Evolutionary conservation across 37 sponge, comb jelly and placozoan genomes (phyloP).

Genomic region (Theonella swinhoei): DNA sequence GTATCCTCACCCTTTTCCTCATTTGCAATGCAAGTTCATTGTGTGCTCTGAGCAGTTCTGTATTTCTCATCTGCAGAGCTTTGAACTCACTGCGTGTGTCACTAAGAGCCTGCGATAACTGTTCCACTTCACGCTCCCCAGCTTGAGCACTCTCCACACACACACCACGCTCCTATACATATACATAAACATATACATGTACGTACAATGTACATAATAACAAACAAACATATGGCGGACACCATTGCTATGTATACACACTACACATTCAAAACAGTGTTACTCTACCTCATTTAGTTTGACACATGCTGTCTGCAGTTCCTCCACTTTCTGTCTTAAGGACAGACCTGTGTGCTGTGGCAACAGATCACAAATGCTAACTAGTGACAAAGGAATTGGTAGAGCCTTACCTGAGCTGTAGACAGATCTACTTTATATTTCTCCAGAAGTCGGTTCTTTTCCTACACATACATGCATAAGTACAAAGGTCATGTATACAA

Average conservation of each 20-base stretch:
- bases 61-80: conserved; percentile 46
- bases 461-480: not conserved
- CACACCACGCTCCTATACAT: not conserved
- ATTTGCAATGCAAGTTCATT: conserved; percentile 54
- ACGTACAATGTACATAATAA: too few relatives aligned
- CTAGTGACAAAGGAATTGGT: not conserved
- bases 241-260: too few relatives aligned
- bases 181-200: too few relatives aligned
- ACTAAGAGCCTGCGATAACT: conserved; percentile 36
- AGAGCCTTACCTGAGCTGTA: not conserved
- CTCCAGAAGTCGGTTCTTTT: conserved; percentile 14
- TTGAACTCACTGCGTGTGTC: conserved; percentile 41
- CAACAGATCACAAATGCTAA: not conserved
- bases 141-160: conserved; percentile 35
- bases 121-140: conserved; percentile 45
- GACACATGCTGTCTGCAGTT: conserved; percentile 43
- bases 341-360: conserved; percentile 18
- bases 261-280: too few relatives aligned
- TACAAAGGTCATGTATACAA: not conserved
- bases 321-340: conserved; percentile 6
- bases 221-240: too few relatives aligned
- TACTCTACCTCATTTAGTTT: conserved; percentile 49
- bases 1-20: conserved; percentile 44
- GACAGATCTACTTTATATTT: conserved; percentile 35
- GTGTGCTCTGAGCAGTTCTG: conserved; percentile 49